Percentiles rank a stretch among this genome's conserved stretches.
phyloP scores from a whole-genome alignment of 2,113 vertebrate genomes.

The Leucoraja erinaceus region DNA sequence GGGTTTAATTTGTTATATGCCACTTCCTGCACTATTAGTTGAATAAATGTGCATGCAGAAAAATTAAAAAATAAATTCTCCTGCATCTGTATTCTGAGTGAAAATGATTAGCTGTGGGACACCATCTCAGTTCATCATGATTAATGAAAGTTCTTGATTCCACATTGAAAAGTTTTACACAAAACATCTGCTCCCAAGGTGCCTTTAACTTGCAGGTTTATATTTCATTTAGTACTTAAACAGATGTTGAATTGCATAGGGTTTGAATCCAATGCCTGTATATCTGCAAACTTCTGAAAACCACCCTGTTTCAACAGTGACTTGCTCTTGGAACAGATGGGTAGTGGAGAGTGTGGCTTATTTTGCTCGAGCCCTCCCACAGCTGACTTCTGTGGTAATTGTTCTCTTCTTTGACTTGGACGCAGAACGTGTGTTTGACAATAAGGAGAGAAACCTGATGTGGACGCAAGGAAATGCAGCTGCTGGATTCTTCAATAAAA shows the following conservation, averaged over 20 bases:
- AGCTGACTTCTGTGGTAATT: not conserved
- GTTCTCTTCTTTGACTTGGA: not conserved
- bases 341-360: not conserved
- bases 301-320: slow-evolving; percentile 20
- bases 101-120: not conserved
- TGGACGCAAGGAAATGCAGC: no score
- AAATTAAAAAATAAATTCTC: not conserved
- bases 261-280: slow-evolving; percentile 33
- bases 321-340: not conserved
- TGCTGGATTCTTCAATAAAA: no score
- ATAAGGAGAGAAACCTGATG: not conserved
- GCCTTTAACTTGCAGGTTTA: slow-evolving; percentile 33
- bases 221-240: slow-evolving; percentile 29
- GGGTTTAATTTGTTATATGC: not conserved
- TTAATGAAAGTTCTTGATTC: slow-evolving; percentile 11
- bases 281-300: slow-evolving; percentile 1
- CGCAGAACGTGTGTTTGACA: not conserved
- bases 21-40: not conserved
- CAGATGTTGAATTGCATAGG: slow-evolving; percentile 26
- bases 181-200: slow-evolving; percentile 34
- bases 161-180: slow-evolving; percentile 28
- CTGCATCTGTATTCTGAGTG: not conserved
- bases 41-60: not conserved
- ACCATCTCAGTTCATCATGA: not conserved
- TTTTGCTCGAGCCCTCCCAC: not conserved